phyloP scores from a whole-genome alignment of 2,113 vertebrate species.

The Camarhynchus parvulus region DNA sequence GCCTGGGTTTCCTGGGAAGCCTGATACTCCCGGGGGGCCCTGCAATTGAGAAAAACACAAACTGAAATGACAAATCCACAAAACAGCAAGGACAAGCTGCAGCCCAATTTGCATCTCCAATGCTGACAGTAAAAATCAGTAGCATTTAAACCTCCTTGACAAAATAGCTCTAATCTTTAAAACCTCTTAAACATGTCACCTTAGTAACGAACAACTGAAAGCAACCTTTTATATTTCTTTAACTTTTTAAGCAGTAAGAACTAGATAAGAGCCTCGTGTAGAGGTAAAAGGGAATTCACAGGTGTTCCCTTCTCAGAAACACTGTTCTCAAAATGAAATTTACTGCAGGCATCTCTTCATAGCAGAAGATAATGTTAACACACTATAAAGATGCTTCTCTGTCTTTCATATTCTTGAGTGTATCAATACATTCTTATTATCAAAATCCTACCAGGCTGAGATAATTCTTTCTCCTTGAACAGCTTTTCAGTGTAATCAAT shows the following conservation, averaged over 20 bases:
- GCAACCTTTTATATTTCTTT: background rate
- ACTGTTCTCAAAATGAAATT: background rate
- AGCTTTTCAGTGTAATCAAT: background rate
- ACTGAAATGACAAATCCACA: background rate
- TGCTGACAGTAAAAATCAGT: background rate
- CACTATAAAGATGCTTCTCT: background rate
- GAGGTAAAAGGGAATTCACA: background rate
- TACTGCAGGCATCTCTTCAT: background rate
- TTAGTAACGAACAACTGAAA: background rate
- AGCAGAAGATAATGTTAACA: background rate
- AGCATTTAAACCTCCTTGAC: background rate
- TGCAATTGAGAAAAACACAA: conserved; percentile 64
- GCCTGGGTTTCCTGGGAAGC: conserved; percentile 94
- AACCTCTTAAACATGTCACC: background rate
- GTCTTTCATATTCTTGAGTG: background rate
- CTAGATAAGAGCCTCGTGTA: background rate
- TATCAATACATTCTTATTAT: background rate
- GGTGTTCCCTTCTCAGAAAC: background rate
- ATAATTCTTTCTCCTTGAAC: background rate
- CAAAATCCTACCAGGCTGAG: background rate
- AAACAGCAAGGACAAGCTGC: background rate
- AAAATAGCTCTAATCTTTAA: background rate
- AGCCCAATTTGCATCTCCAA: background rate
- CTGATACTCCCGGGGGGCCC: conserved; percentile 88
- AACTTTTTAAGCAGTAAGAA: background rate